Base-by-base conservation (phyloP, 1,140 invertebrate genomes). In the Choristoneura fumiferana region DNA sequence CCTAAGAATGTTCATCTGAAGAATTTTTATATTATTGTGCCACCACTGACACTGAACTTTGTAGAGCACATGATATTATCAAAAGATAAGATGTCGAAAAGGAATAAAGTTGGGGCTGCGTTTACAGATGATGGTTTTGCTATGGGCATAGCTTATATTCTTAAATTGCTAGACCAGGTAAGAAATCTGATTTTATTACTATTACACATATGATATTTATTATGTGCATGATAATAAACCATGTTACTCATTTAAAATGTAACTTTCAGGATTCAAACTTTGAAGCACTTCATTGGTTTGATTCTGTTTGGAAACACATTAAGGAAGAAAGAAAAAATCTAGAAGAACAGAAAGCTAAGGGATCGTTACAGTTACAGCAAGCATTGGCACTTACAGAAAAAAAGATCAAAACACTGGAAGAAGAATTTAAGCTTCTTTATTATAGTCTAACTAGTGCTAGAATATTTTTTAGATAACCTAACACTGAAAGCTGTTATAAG, bases 51-150 rank as follows among this genome's bases (percentile, higher is more conserved):
- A 2, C 91, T 99, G 53, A 99, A 99, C 85, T 99, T 95, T 90
- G 93, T 99, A 9, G 97, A 99, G 77, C 94, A 99, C 80, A 95
- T 96, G 15, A 94, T 99, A 52, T 93, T 94, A 13, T 96, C 95
- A 67, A 99, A 99, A 84, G 97, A 99, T 69, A 96, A 97, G 81
- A 93, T 99, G 86, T 94, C 94, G 43, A 96, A 95, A 71, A 97
- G 97, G 73, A 96, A 97, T 71, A 95, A 95, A 79, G 85, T 92
- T 10, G 95, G 95, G 17, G 95, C 96, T 57, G 93, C 96, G 2
- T 99, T 99, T 85, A 98, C 97, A 4, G 98, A 99, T 89, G 98
- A 99, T 90, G 98, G 98, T 34, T 99, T 99, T 91, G 95, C 97
- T 17, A 97, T 99, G 92, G 98, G 98, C 10, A 82, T 95, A 1